Percentiles rank a stretch among this genome's conserved stretches.
Evolutionary conservation across 23 tunicate genomes (phyloP).

Genomic region (Diplosoma virens): DNA sequence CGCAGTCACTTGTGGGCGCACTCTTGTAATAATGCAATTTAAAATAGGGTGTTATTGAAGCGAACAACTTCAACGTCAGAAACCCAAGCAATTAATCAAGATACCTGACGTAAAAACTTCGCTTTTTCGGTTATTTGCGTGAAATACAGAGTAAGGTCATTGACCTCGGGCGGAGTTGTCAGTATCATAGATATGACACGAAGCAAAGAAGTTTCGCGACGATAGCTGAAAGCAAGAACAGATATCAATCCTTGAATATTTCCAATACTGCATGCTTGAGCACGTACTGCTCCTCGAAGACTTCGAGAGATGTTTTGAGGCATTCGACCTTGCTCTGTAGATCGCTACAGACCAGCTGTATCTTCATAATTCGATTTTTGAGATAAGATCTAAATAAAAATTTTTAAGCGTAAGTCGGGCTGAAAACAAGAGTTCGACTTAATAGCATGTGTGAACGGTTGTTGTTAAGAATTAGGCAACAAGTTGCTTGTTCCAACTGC

Average conservation of each 20-base stretch:
- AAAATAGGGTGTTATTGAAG: too few species aligned
- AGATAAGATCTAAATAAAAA: constrained; percentile 62
- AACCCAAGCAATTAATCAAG: too few species aligned
- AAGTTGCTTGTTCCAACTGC: too few species aligned
- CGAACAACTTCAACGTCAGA: too few species aligned
- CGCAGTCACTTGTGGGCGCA: too few species aligned
- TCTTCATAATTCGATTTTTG: constrained; percentile 44
- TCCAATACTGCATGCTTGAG: background rate
- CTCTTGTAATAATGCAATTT: too few species aligned
- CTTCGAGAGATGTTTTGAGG: constrained; percentile 68
- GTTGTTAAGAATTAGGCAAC: too few species aligned
- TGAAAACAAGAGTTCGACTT: too few species aligned
- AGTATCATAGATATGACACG: constrained; percentile 51
- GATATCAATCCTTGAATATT: background rate
- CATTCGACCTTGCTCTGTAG: constrained; percentile 56
- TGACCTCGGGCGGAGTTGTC: constrained; percentile 66
- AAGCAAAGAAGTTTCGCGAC: constrained; percentile 82
- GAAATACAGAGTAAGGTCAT: constrained; percentile 72
- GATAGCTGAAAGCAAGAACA: constrained; percentile 53
- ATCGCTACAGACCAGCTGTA: constrained; percentile 45
- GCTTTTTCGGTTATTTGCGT: constrained; percentile 77
- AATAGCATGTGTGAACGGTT: too few species aligned
- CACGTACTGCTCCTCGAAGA: constrained; percentile 88
- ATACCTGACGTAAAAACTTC: constrained; percentile 64
- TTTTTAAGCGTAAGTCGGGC: too few species aligned